Conservation (phyloP, 2,888 invertebrate species). For the Nomada goodeniana region DNA sequence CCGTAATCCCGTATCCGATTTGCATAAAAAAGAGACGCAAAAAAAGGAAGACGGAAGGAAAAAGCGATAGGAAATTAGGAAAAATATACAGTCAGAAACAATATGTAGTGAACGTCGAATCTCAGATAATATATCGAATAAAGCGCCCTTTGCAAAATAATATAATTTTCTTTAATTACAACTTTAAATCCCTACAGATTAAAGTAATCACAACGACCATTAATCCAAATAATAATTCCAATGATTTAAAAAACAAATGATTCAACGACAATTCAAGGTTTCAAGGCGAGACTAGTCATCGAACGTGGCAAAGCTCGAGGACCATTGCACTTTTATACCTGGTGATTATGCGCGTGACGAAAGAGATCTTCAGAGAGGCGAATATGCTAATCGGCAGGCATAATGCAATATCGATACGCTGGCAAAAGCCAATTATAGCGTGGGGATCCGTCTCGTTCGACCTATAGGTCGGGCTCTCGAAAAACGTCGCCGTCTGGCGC, state of each 20-base stretch:
- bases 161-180: not conserved
- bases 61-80: constrained; percentile 53
- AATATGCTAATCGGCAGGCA: constrained; percentile 81
- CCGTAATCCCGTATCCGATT: constrained; percentile 79
- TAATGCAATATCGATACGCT: constrained; percentile 75
- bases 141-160: not conserved
- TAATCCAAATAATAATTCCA: too few species aligned
- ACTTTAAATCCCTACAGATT: not conserved
- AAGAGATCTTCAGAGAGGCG: constrained; percentile 79
- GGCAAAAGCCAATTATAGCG: constrained; percentile 82
- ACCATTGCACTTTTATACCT: constrained; percentile 52
- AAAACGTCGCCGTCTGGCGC: constrained; percentile 43
- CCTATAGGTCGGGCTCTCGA: constrained; percentile 31
- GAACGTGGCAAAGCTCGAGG: constrained; percentile 12
- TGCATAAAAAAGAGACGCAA: constrained; percentile 74
- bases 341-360: constrained; percentile 81
- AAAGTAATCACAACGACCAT: not conserved
- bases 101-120: not conserved
- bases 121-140: not conserved
- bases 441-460: constrained; percentile 70
- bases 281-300: constrained; percentile 25
- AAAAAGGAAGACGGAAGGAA: constrained; percentile 54
- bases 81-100: not conserved
- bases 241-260: too few species aligned
- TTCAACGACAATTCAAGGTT: not conserved